Conservation (phyloP, 2,113 vertebrate genomes). For the Hippolais icterina region DNA sequence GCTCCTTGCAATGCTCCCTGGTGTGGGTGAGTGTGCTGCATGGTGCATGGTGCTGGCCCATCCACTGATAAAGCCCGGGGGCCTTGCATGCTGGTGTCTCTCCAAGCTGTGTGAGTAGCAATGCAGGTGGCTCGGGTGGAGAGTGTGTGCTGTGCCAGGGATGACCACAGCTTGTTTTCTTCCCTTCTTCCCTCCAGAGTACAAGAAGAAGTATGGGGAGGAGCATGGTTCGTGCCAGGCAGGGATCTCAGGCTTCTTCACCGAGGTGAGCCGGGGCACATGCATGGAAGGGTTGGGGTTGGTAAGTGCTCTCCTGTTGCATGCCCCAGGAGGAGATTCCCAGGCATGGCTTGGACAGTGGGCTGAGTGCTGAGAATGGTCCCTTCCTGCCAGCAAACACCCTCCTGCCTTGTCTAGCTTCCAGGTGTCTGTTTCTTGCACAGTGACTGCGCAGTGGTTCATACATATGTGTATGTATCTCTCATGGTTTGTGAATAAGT, state of each 20-base stretch:
- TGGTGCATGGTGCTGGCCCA: neutral
- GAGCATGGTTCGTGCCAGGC: slow-evolving; percentile 99
- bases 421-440: neutral
- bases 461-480: neutral
- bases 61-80: neutral
- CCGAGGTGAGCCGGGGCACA: slow-evolving; percentile 80
- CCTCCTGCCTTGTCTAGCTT: neutral
- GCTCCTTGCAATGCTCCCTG: neutral
- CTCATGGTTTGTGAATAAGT: neutral
- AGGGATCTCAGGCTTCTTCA: slow-evolving; percentile 93
- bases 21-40: neutral
- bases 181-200: slow-evolving; percentile 77
- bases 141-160: neutral
- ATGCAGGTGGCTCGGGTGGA: neutral
- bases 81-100: neutral
- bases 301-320: neutral
- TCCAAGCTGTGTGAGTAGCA: neutral
- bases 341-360: neutral
- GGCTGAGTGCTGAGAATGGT: neutral
- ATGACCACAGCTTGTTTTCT: slow-evolving; percentile 65
- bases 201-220: slow-evolving; percentile 98
- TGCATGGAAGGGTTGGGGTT: neutral
- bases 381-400: neutral
- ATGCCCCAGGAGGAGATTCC: neutral
- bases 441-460: neutral